Evolutionary conservation across 2,888 invertebrate species (phyloP), one percentile per base, ranked within the genome.

Genomic region (Lithophane leautieri): DNA sequence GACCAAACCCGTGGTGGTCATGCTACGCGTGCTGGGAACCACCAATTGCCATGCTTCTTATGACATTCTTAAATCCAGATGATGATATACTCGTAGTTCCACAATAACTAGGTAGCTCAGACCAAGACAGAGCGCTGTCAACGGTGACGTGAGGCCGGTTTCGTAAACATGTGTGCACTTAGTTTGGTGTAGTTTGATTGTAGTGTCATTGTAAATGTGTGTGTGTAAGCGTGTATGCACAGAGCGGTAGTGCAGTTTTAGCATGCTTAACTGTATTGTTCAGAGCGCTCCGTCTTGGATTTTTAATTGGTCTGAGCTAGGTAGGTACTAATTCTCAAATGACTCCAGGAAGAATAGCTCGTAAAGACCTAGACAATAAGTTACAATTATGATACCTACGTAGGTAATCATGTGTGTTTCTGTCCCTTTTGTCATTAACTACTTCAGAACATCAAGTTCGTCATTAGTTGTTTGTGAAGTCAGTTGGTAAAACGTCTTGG

Each of bases 381-480:
- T 72, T 47, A 28, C 22, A 25, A 47, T 65, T 42, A 68, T 63
- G 44, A 61, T 60, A 34, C 34, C 34, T 34, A 56, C 25, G 6
- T 34, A 60, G 22, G 52, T 47, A 70, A 72, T 69, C 25, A 63
- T 63, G 52, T 65, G 50, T 79, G 16, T 78, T 58, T 82, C 28
- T 68, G 56, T 70, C 70, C 71, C 44, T 61, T 67, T 81, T 72
- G 50, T 73, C 58, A 79, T 70, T 70, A 65, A 56, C 73, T 65
- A 73, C 56, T 79, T 75, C 52, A 70, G 73, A 76, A 44, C 54
- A 62, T 60, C 67, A 60, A 76, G 65, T 71, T 79, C 52, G 56
- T 76, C 85, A 80, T 82, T 77, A 82, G 77, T 78, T 47, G 78
- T 73, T 73, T 61, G 73, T 79, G 69, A 66, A 81, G 58, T 58